Base-by-base conservation (phyloP, 2,113 vertebrate genomes). In the Triplophysa rosa region DNA sequence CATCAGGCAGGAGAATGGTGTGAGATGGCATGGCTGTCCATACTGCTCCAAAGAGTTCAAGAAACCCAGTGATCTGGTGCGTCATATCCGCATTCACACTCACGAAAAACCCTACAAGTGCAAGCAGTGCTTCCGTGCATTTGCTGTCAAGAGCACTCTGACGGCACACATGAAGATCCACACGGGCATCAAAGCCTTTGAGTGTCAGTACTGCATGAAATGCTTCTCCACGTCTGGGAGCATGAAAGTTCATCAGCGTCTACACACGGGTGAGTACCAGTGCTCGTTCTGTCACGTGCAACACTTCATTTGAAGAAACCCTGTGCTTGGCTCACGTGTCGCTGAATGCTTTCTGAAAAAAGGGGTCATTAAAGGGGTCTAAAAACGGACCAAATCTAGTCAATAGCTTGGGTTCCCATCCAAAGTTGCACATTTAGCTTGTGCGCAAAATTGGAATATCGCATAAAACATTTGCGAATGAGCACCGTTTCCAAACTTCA, bases 81-180 rank as follows among this genome's bases (percentile, higher is more conserved):
- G 97, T 0, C 98, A 99, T 86, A 97, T 99, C 83, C 96, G 98
- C 82, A 99, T 99, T 80, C 98, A 99, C 87, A 99, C 98, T 4
- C 98, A 99, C 0, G 97, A 99, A 91, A 99, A 98, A 88, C 98
- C 98, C 3, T 99, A 96, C 90, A 99, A 98, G 91, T 99, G 98
- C 88, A 95, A 97, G 58, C 97, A 98, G 91, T 99, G 97, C 89
- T 99, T 98, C 91, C 91, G 97, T 64, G 97, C 98, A 45, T 99
- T 99, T 13, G 98, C 97, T 0, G 98, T 99, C 62, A 99, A 99
- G 91, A 99, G 98, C 62, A 99, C 98, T 16, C 96, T 99, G 47
- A 99, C 98, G 0, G 98, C 98, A 49, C 97, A 99, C 85, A 96
- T 97, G 90, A 99, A 99, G 90, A 99, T 97, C 1, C 98, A 99